Percentiles rank a stretch among this genome's conserved stretches.
phyloP scores from a whole-genome alignment of 2,797 vertebrate genomes.

The Smutsia gigantea region DNA sequence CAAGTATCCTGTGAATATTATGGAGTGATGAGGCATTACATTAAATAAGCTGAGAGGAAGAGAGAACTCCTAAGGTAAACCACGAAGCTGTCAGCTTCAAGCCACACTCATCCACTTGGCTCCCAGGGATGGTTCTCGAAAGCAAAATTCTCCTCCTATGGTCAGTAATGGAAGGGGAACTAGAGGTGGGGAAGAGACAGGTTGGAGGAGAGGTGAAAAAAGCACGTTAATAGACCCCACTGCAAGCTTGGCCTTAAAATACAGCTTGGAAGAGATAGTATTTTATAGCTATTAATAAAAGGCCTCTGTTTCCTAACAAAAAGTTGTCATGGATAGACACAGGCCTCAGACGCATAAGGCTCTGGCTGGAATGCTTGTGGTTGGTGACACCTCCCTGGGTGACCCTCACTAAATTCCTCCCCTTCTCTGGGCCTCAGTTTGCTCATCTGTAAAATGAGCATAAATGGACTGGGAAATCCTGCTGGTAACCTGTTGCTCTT shows the following conservation, averaged over 20 bases:
- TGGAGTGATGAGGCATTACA: background rate
- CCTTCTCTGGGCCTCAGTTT: background rate
- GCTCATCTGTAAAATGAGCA: background rate
- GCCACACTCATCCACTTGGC: slow-evolving; percentile 43
- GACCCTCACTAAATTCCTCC: background rate
- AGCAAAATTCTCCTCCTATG: background rate
- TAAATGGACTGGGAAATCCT: background rate
- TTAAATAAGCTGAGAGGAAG: slow-evolving; percentile 39
- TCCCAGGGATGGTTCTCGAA: background rate
- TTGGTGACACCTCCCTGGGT: no score
- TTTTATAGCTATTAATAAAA: background rate
- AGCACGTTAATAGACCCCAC: background rate
- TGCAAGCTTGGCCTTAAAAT: background rate
- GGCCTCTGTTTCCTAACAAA: background rate
- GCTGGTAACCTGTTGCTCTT: background rate
- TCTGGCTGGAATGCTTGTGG: background rate
- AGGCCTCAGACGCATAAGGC: background rate
- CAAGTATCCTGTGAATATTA: background rate
- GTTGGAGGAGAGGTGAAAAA: background rate
- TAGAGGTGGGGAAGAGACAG: background rate
- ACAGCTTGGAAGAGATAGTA: background rate
- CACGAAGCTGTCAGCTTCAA: background rate
- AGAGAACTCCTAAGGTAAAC: slow-evolving; percentile 24
- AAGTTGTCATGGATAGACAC: background rate
- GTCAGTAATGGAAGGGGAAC: background rate